Conservation (phyloP, 2,888 invertebrate species). For the Caenorhabditis drosophilae region DNA sequence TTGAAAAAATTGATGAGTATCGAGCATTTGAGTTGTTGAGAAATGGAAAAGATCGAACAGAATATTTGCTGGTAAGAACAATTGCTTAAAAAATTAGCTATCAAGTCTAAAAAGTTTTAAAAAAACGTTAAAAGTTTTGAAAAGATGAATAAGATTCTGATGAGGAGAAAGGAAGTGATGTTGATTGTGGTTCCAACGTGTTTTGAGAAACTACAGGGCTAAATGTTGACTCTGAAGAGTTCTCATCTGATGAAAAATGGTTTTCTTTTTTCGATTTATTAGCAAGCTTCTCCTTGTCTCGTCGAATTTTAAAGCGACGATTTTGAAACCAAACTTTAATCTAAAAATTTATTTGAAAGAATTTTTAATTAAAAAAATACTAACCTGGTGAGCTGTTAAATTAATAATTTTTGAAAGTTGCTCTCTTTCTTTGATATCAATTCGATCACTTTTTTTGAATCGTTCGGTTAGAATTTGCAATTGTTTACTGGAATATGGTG, state of each 20-base stretch:
- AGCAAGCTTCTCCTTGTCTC: not conserved
- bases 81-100: no score
- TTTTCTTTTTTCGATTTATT: not conserved
- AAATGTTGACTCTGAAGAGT: no score
- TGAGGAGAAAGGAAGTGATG: not conserved
- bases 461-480: not conserved
- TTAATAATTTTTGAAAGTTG: constrained; percentile 4
- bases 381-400: constrained; percentile 6
- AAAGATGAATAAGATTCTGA: no score
- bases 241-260: not conserved
- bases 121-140: no score
- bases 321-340: constrained; percentile 45
- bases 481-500: constrained; percentile 10
- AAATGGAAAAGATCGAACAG: constrained; percentile 91
- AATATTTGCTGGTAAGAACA: constrained; percentile 85
- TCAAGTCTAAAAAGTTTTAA: not conserved
- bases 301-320: constrained; percentile 19
- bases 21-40: constrained; percentile 94
- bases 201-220: no score
- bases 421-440: constrained; percentile 10
- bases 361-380: not conserved
- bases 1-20: constrained; percentile 95
- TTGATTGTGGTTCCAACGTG: not conserved
- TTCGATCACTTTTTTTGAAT: constrained; percentile 1
- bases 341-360: constrained; percentile 2